Evolutionary conservation across 2,888 invertebrate genomes (phyloP).

Genomic region (Rugalucina vietnamica): DNA sequence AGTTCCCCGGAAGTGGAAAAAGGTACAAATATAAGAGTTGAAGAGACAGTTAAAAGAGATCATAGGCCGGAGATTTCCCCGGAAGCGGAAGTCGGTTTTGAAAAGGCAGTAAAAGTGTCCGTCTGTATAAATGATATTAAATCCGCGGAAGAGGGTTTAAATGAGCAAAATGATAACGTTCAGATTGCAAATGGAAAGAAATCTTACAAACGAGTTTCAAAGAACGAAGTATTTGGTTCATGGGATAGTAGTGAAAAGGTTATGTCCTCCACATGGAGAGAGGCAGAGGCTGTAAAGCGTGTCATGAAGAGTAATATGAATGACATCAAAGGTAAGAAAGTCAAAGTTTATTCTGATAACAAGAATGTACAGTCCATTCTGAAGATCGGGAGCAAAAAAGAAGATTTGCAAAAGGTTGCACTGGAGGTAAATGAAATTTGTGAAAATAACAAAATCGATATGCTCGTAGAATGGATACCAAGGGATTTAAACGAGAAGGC

Average conservation of each 20-base stretch:
- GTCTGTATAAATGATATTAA: too few relatives aligned
- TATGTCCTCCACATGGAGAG: slow-evolving; percentile 29
- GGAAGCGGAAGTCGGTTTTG: too few relatives aligned
- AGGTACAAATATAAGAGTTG: too few relatives aligned
- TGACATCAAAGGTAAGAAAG: slow-evolving; percentile 12
- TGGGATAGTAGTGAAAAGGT: background rate
- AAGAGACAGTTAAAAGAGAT: too few relatives aligned
- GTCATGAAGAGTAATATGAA: background rate
- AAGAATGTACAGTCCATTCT: slow-evolving; percentile 13
- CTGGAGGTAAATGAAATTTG: background rate
- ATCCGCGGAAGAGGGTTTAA: background rate
- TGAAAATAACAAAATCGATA: background rate
- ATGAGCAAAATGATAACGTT: background rate
- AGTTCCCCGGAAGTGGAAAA: too few relatives aligned
- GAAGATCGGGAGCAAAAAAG: background rate
- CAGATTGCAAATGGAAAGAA: background rate
- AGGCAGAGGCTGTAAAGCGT: slow-evolving; percentile 25
- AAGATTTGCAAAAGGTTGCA: background rate
- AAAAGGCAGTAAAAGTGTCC: too few relatives aligned
- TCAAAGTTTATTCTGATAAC: slow-evolving; percentile 8
- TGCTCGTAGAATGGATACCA: slow-evolving; percentile 16
- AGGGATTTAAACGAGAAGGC: background rate
- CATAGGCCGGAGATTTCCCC: too few relatives aligned
- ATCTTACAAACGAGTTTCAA: background rate
- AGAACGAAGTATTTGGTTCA: slow-evolving; percentile 12